A percentile compares a stretch with the other conserved stretches of the same genome.
These are phyloP conservation scores for Thalassarche chlororhynchos DNA, from an alignment of 2,113 vertebrate genomes.

Conservation along the genomic window DNA sequence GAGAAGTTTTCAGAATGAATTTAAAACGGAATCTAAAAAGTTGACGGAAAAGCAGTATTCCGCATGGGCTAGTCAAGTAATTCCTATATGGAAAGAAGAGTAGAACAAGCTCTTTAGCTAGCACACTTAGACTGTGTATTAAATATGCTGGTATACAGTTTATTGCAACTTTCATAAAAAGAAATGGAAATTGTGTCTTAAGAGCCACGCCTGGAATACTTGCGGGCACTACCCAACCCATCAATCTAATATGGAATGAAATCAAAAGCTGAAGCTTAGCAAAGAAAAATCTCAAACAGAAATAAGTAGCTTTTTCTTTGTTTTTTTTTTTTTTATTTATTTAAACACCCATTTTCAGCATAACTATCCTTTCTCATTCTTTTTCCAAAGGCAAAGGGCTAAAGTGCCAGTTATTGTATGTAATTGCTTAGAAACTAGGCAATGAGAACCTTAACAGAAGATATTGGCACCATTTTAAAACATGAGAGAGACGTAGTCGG, in stretches of 20 bases:
- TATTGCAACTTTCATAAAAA: background rate
- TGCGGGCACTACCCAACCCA: background rate
- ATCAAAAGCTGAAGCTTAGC: background rate
- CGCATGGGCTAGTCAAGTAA: background rate
- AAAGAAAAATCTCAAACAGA: background rate
- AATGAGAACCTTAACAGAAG: background rate
- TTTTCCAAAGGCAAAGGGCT: background rate
- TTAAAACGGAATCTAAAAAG: background rate
- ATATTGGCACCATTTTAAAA: background rate
- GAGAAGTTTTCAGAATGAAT: background rate
- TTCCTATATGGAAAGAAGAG: background rate
- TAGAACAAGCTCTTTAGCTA: background rate
- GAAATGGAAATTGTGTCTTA: background rate
- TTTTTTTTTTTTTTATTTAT: too few species aligned
- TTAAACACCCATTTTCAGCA: background rate
- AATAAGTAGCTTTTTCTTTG: background rate
- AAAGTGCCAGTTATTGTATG: background rate
- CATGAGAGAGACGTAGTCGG: rapidly evolving
- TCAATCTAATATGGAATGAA: background rate
- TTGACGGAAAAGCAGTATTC: background rate
- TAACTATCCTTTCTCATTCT: background rate
- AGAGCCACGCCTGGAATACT: background rate
- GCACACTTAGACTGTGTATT: background rate
- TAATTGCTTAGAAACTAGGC: background rate
- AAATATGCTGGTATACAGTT: background rate